Evolutionary conservation across 2,113 vertebrate species (phyloP), one percentile per base, ranked within the genome.

Genomic region (rabbit (Oryctolagus cuniculus)): DNA sequence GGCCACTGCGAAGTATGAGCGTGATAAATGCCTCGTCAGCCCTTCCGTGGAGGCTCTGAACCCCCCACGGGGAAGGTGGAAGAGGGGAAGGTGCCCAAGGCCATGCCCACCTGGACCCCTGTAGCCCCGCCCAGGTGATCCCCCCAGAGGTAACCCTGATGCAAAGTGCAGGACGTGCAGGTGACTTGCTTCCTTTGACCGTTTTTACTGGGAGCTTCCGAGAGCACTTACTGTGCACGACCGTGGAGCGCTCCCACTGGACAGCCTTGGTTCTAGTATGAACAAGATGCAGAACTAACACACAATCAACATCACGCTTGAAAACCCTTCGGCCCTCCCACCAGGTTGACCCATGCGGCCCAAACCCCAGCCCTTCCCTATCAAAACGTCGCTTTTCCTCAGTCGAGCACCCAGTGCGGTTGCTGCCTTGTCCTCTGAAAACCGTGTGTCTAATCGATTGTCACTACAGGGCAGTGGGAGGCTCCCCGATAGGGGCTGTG

Each of bases 161-260:
- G 10, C 7, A 10, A 25, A 53, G 51, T 63, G 27, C 58, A 4
- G 2, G 53, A 53, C 31, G 2, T 16, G 67, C 21, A 91, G 22
- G 3, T 2, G 0, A 0, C 3, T 31, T 36, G 0, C 24, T 36
- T n/a, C 66, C 6, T 17, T 8, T 12, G 12, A 0, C 38, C 15
- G 2, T 17, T n/a, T 36, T 55, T 10, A 22, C 0, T 0, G 5
- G 2, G 3, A n/a, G 75, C 38, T 16, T 1, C 1, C 6, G 27
- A 6, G 0, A 36, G 38, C 16, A 19, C 16, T 64, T 19, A 4
- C 34, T 0, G 0, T 16, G 0, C 9, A 0, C 1, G 4, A 17
- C 22, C 19, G 44, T 1, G 1, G 24, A 49, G 63, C 34, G 64
- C n/a, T 11, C 21, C 66, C 34, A 1, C 34, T 2, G 0, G 11